Percentiles rank a stretch among this genome's conserved stretches.
Conservation (phyloP, 2,888 invertebrate genomes). For the Cyaniris semiargus region DNA sequence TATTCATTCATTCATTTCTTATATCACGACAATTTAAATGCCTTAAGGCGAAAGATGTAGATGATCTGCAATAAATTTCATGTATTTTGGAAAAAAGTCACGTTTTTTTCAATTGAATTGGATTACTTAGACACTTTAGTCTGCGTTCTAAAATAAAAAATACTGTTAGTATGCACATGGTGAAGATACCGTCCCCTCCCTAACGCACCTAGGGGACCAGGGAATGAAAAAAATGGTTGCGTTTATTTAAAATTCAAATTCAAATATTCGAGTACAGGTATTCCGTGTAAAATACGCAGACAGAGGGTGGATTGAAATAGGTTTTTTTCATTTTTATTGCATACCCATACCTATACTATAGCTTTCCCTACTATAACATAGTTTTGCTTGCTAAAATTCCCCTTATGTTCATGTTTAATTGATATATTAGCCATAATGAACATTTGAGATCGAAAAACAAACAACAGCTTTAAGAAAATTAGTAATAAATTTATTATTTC, state of each 20-base stretch:
- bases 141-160: background rate
- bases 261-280: conserved; percentile 10
- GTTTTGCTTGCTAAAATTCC: no score
- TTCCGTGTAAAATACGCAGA: background rate
- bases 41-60: no score
- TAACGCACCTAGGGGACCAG: conserved; percentile 49
- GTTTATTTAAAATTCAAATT: conserved; percentile 28
- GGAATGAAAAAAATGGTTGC: conserved; percentile 43
- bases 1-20: no score
- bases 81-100: background rate
- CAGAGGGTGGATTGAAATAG: background rate
- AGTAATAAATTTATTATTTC: no score
- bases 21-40: no score
- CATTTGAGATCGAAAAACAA: no score
- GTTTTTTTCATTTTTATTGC: background rate
- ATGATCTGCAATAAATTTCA: no score
- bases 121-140: background rate
- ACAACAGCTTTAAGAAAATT: no score
- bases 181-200: conserved; percentile 40
- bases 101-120: conserved; percentile 9
- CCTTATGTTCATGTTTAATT: no score
- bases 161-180: conserved; percentile 14
- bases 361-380: no score
- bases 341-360: background rate
- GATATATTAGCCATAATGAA: no score